phyloP scores from a whole-genome alignment of 2,797 vertebrate species.

The Thalassophryne amazonica region DNA sequence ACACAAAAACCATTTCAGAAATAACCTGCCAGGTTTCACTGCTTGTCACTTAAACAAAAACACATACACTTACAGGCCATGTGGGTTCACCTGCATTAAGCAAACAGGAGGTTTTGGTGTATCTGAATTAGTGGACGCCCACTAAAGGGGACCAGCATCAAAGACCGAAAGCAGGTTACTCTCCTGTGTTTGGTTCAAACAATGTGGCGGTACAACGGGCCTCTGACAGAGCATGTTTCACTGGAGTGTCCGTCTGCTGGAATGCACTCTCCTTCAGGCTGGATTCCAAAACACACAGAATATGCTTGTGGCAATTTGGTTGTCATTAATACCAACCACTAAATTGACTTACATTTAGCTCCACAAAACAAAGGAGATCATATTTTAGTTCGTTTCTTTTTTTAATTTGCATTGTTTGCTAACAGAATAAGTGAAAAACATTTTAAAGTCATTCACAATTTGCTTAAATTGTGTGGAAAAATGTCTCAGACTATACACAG shows the following conservation, averaged over 20 bases:
- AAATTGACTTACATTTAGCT: background rate
- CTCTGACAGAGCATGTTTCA: conserved; percentile 65
- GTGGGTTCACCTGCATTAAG: conserved; percentile 16
- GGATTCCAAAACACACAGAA: conserved; percentile 28
- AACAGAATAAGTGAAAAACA: no score
- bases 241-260: conserved; percentile 66
- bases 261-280: conserved; percentile 59
- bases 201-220: conserved; percentile 42
- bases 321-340: conserved; percentile 17
- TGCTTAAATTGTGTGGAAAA: no score
- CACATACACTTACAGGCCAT: conserved; percentile 7
- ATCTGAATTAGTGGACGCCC: conserved; percentile 36
- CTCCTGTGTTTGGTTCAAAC: conserved; percentile 28
- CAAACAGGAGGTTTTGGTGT: conserved; percentile 35
- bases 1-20: background rate
- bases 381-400: no score
- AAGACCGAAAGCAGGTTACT: conserved; percentile 40
- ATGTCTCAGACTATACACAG: no score
- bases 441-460: no score
- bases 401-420: background rate
- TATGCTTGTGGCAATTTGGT: conserved; percentile 37
- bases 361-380: no score
- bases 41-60: conserved; percentile 34
- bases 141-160: conserved; percentile 61
- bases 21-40: conserved; percentile 28